Conservation (phyloP, 2,888 invertebrate genomes). For the Heteropelma amictum region DNA sequence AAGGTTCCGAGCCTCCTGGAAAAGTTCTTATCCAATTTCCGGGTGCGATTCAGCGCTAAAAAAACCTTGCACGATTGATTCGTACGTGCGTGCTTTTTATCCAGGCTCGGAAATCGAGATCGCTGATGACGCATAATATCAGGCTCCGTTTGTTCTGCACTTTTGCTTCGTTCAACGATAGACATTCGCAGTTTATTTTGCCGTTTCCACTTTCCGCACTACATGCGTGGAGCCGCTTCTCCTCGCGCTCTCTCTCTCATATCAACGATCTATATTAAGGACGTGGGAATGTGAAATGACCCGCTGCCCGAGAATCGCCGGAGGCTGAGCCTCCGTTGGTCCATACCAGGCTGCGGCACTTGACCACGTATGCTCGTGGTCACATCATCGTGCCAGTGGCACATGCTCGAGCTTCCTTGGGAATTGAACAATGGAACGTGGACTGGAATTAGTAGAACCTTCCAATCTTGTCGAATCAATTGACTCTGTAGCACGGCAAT, state of each 20-base stretch:
- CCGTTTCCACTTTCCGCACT: conserved; percentile 45
- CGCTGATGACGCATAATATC: too few relatives aligned
- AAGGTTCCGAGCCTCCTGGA: too few relatives aligned
- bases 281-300: conserved; percentile 73
- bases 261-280: conserved; percentile 74
- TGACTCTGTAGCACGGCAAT: too few relatives aligned
- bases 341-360: background rate
- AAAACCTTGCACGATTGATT: too few relatives aligned
- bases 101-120: too few relatives aligned
- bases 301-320: conserved; percentile 17
- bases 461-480: too few relatives aligned
- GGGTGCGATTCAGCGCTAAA: too few relatives aligned
- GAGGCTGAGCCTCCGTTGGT: conserved; percentile 9
- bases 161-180: too few relatives aligned
- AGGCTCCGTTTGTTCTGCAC: too few relatives aligned
- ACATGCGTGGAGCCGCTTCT: conserved; percentile 20
- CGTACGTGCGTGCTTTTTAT: too few relatives aligned
- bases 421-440: background rate
- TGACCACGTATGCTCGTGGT: background rate
- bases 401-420: background rate
- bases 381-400: background rate
- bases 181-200: conserved; percentile 48
- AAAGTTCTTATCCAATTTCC: too few relatives aligned
- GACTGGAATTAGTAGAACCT: background rate
- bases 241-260: conserved; percentile 55